Evolutionary conservation across 2,113 vertebrate genomes (phyloP).

Genomic region (Cololabis saira): DNA sequence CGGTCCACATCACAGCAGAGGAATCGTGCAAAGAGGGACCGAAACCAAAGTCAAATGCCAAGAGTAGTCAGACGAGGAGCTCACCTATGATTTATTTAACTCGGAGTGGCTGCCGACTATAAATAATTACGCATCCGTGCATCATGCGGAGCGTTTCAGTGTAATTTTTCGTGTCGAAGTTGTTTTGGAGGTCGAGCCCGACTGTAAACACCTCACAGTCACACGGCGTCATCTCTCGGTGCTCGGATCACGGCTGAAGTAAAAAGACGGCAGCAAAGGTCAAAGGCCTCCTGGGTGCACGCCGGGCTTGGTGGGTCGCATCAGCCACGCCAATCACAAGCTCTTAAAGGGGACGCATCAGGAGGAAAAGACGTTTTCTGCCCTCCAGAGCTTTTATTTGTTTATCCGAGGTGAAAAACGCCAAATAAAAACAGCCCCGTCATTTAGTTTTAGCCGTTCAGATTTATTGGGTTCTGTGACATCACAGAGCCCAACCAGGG

Average conservation of each 20-base stretch:
- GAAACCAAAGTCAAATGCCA: slow-evolving; percentile 73
- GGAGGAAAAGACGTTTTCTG: too few species aligned
- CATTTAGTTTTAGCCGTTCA: too few species aligned
- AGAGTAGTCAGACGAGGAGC: slow-evolving; percentile 44
- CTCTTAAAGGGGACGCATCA: neutral
- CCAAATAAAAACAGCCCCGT: too few species aligned
- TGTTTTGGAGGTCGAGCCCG: slow-evolving; percentile 25
- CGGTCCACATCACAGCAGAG: slow-evolving; percentile 75
- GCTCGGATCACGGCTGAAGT: neutral
- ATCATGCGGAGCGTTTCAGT: slow-evolving; percentile 2
- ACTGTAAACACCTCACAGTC: slow-evolving; percentile 34
- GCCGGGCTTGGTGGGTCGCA: neutral
- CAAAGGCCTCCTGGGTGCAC: slow-evolving; percentile 21
- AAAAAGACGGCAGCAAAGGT: slow-evolving; percentile 20
- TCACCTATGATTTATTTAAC: slow-evolving; percentile 70
- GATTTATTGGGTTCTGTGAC: too few species aligned
- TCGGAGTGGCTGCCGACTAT: slow-evolving; percentile 38
- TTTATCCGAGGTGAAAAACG: too few species aligned
- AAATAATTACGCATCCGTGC: slow-evolving; percentile 39
- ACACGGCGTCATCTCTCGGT: neutral
- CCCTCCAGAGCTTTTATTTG: too few species aligned
- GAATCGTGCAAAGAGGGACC: slow-evolving; percentile 53
- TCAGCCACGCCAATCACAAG: slow-evolving; percentile 2
- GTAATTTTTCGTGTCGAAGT: slow-evolving; percentile 17
- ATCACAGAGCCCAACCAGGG: too few species aligned